A percentile compares a stretch with the other conserved stretches of the same genome.
phyloP scores from a whole-genome alignment of 2,888 invertebrate genomes.

The Andrena dorsata region DNA sequence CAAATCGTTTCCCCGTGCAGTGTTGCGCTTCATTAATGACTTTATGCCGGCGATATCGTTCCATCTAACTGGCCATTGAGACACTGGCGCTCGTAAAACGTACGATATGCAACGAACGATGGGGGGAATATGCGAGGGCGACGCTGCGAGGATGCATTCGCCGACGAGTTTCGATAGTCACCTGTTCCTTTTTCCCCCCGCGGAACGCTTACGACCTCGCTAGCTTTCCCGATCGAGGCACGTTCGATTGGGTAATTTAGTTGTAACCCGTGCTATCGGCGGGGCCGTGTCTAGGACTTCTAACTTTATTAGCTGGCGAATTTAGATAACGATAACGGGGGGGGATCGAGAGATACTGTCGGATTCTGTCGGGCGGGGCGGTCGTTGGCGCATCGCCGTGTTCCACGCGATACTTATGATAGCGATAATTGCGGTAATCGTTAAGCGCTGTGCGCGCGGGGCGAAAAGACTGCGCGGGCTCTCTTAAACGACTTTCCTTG shows the following conservation, averaged over 20 bases:
- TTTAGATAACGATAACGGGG: constrained; percentile 45
- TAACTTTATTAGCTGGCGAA: constrained; percentile 44
- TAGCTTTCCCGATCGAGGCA: neutral
- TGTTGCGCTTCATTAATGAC: constrained; percentile 28
- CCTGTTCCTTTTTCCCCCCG: neutral
- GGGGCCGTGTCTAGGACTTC: constrained; percentile 18
- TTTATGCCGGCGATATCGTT: constrained; percentile 14
- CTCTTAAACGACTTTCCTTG: constrained; percentile 42
- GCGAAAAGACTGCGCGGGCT: constrained; percentile 25
- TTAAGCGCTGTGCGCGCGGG: constrained; percentile 44
- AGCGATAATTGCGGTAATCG: constrained; percentile 56
- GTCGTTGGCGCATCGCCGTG: neutral
- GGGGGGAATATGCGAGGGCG: neutral
- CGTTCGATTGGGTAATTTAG: constrained; percentile 35
- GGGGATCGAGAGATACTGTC: constrained; percentile 3
- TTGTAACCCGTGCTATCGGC: constrained; percentile 30
- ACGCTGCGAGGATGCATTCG: constrained; percentile 1
- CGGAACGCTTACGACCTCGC: neutral
- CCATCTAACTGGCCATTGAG: constrained; percentile 8
- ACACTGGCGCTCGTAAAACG: constrained; percentile 1
- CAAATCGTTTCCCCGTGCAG: neutral
- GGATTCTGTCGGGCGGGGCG: neutral
- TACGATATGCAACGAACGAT: constrained; percentile 16
- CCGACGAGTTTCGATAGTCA: constrained; percentile 5
- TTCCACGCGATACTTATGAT: constrained; percentile 29